Conservation (phyloP, 2,888 invertebrate species). For the Cryptocephalus moraei region DNA sequence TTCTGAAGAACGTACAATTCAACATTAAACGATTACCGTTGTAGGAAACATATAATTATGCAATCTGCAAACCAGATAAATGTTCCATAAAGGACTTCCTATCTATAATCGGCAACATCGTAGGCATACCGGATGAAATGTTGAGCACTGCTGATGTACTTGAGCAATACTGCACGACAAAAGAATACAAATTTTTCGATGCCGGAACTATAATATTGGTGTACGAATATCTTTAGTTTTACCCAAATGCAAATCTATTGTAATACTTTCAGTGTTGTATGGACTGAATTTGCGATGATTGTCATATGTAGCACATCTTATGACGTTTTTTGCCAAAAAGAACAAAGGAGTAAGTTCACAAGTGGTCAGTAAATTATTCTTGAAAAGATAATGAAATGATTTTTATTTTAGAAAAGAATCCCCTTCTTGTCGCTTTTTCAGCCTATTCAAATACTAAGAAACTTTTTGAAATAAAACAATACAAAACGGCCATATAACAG, state of each 20-base stretch:
- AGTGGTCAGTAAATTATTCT: no score
- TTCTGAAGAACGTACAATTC: neutral
- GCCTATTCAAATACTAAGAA: constrained; percentile 22
- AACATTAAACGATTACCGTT: neutral
- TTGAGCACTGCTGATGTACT: neutral
- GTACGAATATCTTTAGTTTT: no score
- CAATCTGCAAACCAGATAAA: constrained; percentile 17
- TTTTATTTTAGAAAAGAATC: constrained; percentile 4
- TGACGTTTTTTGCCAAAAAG: constrained; percentile 2
- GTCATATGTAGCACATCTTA: neutral
- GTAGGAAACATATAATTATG: constrained; percentile 7
- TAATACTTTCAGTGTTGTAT: no score
- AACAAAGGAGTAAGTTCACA: neutral
- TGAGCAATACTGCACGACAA: constrained; percentile 10
- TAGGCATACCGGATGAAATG: neutral
- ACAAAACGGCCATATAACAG: constrained; percentile 20
- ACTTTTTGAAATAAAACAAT: constrained; percentile 17
- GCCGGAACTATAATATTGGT: no score
- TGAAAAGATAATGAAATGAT: no score
- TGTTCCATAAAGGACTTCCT: constrained; percentile 28
- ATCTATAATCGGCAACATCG: constrained; percentile 20
- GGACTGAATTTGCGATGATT: no score
- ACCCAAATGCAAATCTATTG: no score
- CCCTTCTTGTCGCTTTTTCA: constrained; percentile 21
- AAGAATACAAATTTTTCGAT: constrained; percentile 3